These are phyloP conservation scores for Ennomos erosarius DNA, from an alignment of 2,888 invertebrate species.

Conservation along the genomic window DNA sequence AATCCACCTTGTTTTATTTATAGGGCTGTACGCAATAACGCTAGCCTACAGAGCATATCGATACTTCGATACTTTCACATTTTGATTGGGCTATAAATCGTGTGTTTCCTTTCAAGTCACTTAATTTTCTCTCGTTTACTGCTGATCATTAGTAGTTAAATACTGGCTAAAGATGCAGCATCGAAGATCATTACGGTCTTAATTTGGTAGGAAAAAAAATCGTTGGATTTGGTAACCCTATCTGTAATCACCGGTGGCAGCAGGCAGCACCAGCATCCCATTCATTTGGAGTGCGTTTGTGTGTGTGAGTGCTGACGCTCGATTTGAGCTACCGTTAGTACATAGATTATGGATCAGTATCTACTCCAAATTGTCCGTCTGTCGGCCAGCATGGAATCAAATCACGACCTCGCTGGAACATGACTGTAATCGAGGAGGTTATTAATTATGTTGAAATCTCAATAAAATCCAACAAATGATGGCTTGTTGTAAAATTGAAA, in stretches of 20 bases:
- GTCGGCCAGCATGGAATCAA: conserved; percentile 45
- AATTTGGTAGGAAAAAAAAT: conserved; percentile 31
- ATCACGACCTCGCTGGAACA: conserved; percentile 59
- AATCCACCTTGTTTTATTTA: conserved; percentile 74
- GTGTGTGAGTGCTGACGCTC: conserved; percentile 48
- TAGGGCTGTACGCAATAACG: conserved; percentile 62
- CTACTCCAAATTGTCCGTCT: conserved; percentile 57
- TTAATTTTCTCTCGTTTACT: conserved; percentile 34
- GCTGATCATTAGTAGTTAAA: conserved; percentile 34
- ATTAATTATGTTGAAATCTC: conserved; percentile 47
- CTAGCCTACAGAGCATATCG: conserved; percentile 45
- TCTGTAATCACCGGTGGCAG: conserved; percentile 63
- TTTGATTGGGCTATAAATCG: conserved; percentile 44
- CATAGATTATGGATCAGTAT: conserved; percentile 56
- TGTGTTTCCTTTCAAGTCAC: conserved; percentile 32
- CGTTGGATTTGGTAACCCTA: conserved; percentile 61
- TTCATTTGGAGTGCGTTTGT: conserved; percentile 60
- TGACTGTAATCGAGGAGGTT: conserved; percentile 58
- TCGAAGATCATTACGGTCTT: conserved; percentile 34
- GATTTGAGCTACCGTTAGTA: conserved; percentile 66
- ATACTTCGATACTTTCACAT: conserved; percentile 58
- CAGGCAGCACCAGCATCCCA: conserved; percentile 74
- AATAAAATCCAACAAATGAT: conserved; percentile 26
- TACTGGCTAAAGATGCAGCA: conserved; percentile 29
- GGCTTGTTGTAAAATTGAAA: conserved; percentile 28